Conservation (phyloP, 1,140 invertebrate genomes). For the Bombus superbus region DNA sequence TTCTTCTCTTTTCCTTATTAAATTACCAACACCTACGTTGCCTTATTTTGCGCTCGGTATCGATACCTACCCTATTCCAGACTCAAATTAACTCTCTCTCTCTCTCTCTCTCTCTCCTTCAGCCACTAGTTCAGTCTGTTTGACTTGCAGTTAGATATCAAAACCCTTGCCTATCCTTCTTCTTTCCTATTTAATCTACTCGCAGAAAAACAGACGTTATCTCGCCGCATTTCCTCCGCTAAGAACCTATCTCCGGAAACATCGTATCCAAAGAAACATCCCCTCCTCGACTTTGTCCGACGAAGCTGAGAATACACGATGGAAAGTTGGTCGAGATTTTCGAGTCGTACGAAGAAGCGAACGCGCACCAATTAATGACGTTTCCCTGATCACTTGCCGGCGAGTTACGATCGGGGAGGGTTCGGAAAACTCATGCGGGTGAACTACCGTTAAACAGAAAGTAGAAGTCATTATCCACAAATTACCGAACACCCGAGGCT, state of each 20-base stretch:
- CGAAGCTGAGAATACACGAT: not conserved
- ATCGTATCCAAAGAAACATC: not conserved
- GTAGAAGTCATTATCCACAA: slow-evolving; percentile 55
- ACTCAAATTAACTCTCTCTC: not conserved
- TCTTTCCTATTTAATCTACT: not conserved
- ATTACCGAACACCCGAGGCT: slow-evolving; percentile 40
- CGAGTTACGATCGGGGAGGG: slow-evolving; percentile 20
- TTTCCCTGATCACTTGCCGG: slow-evolving; percentile 20
- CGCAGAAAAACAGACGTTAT: not conserved
- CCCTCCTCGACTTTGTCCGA: not conserved
- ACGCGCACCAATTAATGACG: slow-evolving; percentile 39
- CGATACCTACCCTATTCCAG: not conserved
- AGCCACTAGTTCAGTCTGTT: not conserved
- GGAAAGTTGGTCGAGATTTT: not conserved
- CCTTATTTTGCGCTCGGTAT: not conserved
- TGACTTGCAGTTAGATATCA: not conserved
- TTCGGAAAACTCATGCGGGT: slow-evolving; percentile 20
- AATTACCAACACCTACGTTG: not conserved
- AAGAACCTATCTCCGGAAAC: not conserved
- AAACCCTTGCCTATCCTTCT: not conserved
- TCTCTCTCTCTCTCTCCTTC: not conserved
- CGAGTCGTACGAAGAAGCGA: not conserved
- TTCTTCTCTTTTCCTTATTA: not conserved
- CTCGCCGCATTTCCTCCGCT: not conserved
- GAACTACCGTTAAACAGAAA: slow-evolving; percentile 51